A percentile compares a stretch with the other conserved stretches of the same genome.
Evolutionary conservation across 1,140 invertebrate genomes (phyloP).

Genomic region (Lepidotrigona ventralis): DNA sequence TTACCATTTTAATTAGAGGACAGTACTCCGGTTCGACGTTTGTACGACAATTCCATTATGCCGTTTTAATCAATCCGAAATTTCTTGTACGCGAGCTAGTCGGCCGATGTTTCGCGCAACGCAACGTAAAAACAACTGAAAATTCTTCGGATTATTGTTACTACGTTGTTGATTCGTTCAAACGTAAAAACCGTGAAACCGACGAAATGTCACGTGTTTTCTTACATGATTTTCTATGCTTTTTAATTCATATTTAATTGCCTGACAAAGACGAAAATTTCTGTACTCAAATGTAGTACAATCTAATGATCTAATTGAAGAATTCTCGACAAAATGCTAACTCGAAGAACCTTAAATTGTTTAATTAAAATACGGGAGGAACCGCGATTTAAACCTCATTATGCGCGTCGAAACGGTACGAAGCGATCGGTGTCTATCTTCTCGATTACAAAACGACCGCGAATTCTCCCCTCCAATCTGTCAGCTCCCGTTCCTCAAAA

Average conservation of each 20-base stretch:
- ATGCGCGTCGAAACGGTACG: not conserved
- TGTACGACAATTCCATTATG: constrained; percentile 53
- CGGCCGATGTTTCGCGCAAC: not conserved
- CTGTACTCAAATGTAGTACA: no score
- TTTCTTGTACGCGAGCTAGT: not conserved
- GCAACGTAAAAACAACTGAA: no score
- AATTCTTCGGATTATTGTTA: no score
- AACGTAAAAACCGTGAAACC: no score
- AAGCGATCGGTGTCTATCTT: not conserved
- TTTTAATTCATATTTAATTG: no score
- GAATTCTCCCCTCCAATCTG: not conserved
- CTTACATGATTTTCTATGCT: no score
- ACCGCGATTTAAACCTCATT: not conserved
- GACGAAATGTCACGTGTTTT: no score
- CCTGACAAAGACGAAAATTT: no score
- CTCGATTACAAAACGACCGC: not conserved
- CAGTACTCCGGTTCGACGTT: constrained; percentile 50
- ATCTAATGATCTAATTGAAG: no score
- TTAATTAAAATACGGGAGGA: not conserved
- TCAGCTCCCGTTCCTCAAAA: not conserved
- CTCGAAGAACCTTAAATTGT: not conserved
- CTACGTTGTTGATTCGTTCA: no score
- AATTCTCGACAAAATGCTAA: not conserved
- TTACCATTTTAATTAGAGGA: constrained; percentile 68
- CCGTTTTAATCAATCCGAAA: constrained; percentile 41